Evolutionary conservation across 1,140 invertebrate genomes (phyloP).

Genomic region (Condylostylus longicornis): DNA sequence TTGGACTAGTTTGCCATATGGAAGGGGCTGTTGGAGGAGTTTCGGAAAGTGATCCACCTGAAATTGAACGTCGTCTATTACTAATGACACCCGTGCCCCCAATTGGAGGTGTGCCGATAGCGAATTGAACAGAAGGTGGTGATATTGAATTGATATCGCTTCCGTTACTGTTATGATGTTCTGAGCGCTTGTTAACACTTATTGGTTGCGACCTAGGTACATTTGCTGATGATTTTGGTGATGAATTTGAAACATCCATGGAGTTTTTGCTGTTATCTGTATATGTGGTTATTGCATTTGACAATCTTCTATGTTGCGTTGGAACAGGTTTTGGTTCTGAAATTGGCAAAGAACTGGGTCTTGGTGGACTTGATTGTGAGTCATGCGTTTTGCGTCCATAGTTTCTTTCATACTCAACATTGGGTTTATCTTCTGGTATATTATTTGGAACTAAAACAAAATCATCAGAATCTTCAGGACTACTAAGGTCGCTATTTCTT

Average conservation of each 20-base stretch:
- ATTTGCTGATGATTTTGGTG: constrained; percentile 16
- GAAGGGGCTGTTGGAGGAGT: constrained; percentile 58
- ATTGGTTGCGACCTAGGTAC: constrained; percentile 72
- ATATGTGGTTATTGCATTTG: constrained; percentile 4
- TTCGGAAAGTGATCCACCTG: constrained; percentile 47
- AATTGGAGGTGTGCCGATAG: constrained; percentile 74
- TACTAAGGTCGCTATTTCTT: constrained; percentile 38
- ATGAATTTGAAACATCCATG: constrained; percentile 8
- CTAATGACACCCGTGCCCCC: too few species aligned
- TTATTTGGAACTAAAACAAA: constrained; percentile 73
- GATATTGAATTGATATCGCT: constrained; percentile 76
- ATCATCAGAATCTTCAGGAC: constrained; percentile 59
- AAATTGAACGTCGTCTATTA: constrained; percentile 45
- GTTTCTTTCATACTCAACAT: constrained; percentile 17
- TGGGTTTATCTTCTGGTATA: constrained; percentile 36
- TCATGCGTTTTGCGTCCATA: constrained; percentile 15
- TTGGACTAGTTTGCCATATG: constrained; percentile 59
- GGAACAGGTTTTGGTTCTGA: constrained; percentile 68
- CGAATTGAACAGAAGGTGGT: constrained; percentile 77
- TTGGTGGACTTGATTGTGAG: constrained; percentile 41
- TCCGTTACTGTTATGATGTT: constrained; percentile 44
- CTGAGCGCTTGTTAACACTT: constrained; percentile 51
- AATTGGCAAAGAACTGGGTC: constrained; percentile 53
- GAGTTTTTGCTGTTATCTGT: not conserved
- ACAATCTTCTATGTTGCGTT: constrained; percentile 40